Evolutionary conservation across 2,888 invertebrate species (phyloP).

Genomic region (Drosophila eohydei): DNA sequence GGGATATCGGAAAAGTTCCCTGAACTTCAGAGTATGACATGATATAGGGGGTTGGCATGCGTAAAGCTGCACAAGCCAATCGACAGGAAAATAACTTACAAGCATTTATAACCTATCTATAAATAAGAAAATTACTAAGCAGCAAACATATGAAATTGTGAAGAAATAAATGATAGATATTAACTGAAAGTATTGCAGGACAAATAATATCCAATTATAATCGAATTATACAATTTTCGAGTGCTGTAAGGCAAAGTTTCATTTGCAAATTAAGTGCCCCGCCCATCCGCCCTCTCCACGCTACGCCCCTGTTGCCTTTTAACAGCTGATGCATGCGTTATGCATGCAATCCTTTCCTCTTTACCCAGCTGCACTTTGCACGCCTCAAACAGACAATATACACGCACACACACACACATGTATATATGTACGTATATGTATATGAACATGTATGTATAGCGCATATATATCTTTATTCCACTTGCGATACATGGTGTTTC

Average conservation of each 20-base stretch:
- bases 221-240: background rate
- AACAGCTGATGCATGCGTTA: conserved; percentile 48
- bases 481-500: conserved; percentile 65
- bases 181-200: background rate
- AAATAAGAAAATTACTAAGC: conserved; percentile 23
- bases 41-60: conserved; percentile 37
- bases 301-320: conserved; percentile 17
- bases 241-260: background rate
- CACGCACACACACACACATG: background rate
- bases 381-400: conserved; percentile 35
- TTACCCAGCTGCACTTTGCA: conserved; percentile 49
- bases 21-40: conserved; percentile 29
- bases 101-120: conserved; percentile 25
- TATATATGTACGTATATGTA: conserved; percentile 1
- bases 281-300: background rate
- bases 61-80: conserved; percentile 58
- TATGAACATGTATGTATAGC: conserved; percentile 1
- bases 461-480: conserved; percentile 35
- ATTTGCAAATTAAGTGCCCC: background rate
- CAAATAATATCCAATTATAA: background rate
- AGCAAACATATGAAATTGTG: conserved; percentile 3
- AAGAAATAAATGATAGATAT: conserved; percentile 1
- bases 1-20: conserved; percentile 48
- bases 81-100: conserved; percentile 58
- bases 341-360: conserved; percentile 52